Percentiles rank a stretch among this genome's conserved stretches.
These are phyloP conservation scores for Spodoptera litura DNA, from an alignment of 1,140 invertebrate species.

Conservation along the genomic window DNA sequence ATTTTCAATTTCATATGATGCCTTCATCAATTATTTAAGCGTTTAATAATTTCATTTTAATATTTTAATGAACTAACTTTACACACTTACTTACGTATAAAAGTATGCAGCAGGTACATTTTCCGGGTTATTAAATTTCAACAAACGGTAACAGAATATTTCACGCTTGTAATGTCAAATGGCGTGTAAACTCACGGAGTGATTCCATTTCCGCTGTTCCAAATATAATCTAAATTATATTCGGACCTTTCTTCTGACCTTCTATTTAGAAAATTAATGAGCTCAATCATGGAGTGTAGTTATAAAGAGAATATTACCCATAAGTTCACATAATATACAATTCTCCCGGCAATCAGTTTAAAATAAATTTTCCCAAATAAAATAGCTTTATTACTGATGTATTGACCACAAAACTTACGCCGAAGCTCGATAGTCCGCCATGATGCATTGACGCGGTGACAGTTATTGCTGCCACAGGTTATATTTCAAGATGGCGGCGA, in stretches of 20 bases:
- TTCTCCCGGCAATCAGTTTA: not conserved
- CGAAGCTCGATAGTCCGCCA: constrained; percentile 10
- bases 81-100: not conserved
- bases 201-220: not conserved
- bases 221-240: not conserved
- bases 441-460: constrained; percentile 41
- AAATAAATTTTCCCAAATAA: not conserved
- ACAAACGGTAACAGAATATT: constrained; percentile 14
- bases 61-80: not conserved
- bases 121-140: constrained; percentile 9
- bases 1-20: too few relatives aligned
- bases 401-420: constrained; percentile 19
- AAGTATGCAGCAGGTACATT: not conserved
- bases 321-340: too few relatives aligned
- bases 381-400: constrained; percentile 21
- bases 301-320: too few relatives aligned
- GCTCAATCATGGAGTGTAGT: too few relatives aligned
- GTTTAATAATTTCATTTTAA: too few relatives aligned
- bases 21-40: too few relatives aligned
- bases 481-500: constrained; percentile 50
- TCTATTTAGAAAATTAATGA: too few relatives aligned
- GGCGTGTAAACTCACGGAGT: constrained; percentile 3
- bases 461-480: constrained; percentile 54
- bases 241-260: not conserved
- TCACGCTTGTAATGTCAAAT: constrained; percentile 4